Conservation (phyloP, 2,797 vertebrate genomes). For the Sebastes kiyomatsui region DNA sequence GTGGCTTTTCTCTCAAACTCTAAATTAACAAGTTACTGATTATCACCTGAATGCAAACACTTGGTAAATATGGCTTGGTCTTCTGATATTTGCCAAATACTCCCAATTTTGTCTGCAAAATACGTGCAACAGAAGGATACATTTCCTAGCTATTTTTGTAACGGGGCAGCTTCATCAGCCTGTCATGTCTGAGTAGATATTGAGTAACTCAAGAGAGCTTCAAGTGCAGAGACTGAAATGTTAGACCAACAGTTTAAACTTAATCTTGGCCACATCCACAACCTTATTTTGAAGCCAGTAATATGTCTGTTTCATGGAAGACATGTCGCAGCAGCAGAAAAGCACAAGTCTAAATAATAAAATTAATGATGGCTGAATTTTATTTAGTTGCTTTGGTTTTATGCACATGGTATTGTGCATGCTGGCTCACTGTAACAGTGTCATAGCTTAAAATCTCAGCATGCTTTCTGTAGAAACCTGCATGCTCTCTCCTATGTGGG, state of each 20-base stretch:
- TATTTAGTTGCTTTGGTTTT: background rate
- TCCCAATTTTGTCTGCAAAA: background rate
- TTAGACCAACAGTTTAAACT: background rate
- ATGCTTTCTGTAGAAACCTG: background rate
- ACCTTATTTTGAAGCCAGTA: background rate
- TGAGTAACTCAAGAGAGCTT: background rate
- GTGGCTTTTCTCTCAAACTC: no score
- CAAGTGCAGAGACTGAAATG: background rate
- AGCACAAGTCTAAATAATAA: background rate
- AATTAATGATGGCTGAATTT: background rate
- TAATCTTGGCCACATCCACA: background rate
- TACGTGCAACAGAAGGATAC: background rate
- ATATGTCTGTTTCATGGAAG: background rate
- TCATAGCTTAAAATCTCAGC: background rate
- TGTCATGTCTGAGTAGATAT: background rate
- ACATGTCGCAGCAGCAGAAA: background rate
- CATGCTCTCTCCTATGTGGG: background rate
- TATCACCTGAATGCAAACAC: no score
- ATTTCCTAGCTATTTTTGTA: background rate
- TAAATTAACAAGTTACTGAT: no score
- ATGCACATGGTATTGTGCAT: background rate
- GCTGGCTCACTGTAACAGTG: background rate
- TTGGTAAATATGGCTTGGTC: no score
- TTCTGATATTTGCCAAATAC: no score
- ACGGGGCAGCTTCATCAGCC: background rate